Evolutionary conservation across 2,888 invertebrate genomes (phyloP), one percentile per base, ranked within the genome.

Genomic region (Polydrusus pterygomalis): DNA sequence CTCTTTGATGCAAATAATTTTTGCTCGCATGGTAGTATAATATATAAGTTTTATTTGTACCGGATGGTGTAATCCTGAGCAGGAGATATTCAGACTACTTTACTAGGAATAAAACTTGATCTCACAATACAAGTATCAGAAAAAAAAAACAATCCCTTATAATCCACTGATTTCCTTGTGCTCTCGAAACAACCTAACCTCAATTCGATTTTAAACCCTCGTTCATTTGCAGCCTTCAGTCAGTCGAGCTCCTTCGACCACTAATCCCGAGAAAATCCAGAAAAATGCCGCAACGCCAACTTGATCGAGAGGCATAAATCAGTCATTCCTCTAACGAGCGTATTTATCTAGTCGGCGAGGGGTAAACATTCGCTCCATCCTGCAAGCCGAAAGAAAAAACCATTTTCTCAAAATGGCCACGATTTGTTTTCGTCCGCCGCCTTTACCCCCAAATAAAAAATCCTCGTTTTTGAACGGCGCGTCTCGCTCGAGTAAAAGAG

Each of bases 381-480:
- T 17, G 58, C 18, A 38, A 17, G 38, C 58, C 58, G 43, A 45
- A 25, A 45, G n/a, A 43, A 43, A 43, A 43, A 43, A 43, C 13
- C 43, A 43, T n/a, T 43, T 43, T 43, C 43, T 13, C 47, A 47
- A 82, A 84, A 90, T 90, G 90, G 89, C 90, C 78, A 90, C 90
- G 79, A 89, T 89, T 76, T 90, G 90, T 82, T 88, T 90, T 82
- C 90, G 90, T 3, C 91, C 91, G 56, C 91, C 91, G 58, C 91
- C 90, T 13, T 84, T 91, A 77, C 91, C 90, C 17, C 90, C 90
- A 9, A 90, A 89, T 82, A 90, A 90, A 80, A 87, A 86, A 79
- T 83, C 86, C n/a, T 75, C 38, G 70, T 79, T 80, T 56, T 82
- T 84, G 5, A 60, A 60, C 17, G 58, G 58, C 20, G 80, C 84